Evolutionary conservation across 2,797 vertebrate genomes (phyloP), one percentile per base, ranked within the genome.

Genomic region (Gephyroberyx darwinii): DNA sequence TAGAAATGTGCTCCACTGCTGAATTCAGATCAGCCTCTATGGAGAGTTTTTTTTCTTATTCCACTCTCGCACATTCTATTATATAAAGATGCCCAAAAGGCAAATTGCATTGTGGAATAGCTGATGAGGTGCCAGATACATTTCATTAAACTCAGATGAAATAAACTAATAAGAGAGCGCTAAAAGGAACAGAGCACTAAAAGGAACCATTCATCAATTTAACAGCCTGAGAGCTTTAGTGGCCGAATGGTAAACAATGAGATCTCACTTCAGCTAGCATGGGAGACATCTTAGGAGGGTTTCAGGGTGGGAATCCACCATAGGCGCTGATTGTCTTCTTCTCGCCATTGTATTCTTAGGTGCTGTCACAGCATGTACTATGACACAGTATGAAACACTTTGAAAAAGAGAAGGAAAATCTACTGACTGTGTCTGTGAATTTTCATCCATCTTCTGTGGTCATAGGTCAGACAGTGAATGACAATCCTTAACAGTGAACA

Each of bases 121-220:
- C 89, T 91, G 89, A 93, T 90, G 88, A 91, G 88, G 86, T 90
- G 85, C 81, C 81, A 85, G 89, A 91, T 86, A 88, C 91, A 93
- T 91, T 93, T 93, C 92, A 92, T 92, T 93, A 91, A 89, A 90
- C 88, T 85, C 80, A 57, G 84, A 90, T 90, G 86, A 88, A 89
- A 89, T 91, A 86, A 91, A 90, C 78, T 84, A 89, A 89, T 89
- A 91, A 83, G 81, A 72, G 71, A 78, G 78, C 39, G 85, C 86
- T 88, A 82, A 89, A 84, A 88, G 86, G 80, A 90, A 84, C 77
- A 83, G 80, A 78, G 77, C 43, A 37, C 77, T 87, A 84, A 87
- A 86, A 84, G 69, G 77, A 80, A 68, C 71, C 81, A 89, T 92
- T 86, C 86, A 88, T 91, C 88, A 91, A 62, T 87, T 82, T 84